A percentile compares a stretch with the other conserved stretches of the same genome.
phyloP scores from a whole-genome alignment of 2,113 vertebrate species.

The Cnemophilus loriae region DNA sequence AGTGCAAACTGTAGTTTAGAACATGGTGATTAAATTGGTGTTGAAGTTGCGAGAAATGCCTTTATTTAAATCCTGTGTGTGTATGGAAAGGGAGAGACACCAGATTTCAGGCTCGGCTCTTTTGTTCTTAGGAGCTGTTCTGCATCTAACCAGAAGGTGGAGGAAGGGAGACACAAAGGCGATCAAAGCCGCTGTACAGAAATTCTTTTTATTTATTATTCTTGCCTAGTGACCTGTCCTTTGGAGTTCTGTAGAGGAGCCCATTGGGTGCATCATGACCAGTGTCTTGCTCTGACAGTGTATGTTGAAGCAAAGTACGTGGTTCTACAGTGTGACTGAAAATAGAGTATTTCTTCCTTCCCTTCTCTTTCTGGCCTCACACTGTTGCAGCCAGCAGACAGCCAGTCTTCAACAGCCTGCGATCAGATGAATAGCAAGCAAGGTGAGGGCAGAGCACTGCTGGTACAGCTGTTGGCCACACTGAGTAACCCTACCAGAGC shows the following conservation, averaged over 20 bases:
- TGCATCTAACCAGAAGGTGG: constrained; percentile 34
- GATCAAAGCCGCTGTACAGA: background rate
- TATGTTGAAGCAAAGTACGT: background rate
- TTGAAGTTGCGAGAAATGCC: background rate
- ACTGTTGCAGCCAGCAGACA: background rate
- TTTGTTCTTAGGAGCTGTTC: constrained; percentile 35
- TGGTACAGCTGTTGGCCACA: background rate
- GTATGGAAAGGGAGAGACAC: background rate
- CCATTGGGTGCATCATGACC: background rate
- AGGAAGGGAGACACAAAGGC: constrained; percentile 1
- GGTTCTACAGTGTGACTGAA: background rate
- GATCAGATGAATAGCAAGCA: background rate
- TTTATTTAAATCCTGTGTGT: background rate
- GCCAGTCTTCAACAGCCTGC: background rate
- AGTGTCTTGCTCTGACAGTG: background rate
- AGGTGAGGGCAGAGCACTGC: background rate
- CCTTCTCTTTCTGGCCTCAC: background rate
- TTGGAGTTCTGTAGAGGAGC: background rate
- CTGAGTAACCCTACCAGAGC: background rate
- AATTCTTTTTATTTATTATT: background rate
- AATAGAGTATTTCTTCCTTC: background rate
- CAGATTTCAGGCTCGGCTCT: background rate
- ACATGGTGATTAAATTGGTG: background rate
- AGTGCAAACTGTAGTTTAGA: background rate
- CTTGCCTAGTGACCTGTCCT: background rate